A percentile compares a stretch with the other conserved stretches of the same genome.
Evolutionary conservation across 2,113 vertebrate genomes (phyloP).

Genomic region (Sterna hirundo): DNA sequence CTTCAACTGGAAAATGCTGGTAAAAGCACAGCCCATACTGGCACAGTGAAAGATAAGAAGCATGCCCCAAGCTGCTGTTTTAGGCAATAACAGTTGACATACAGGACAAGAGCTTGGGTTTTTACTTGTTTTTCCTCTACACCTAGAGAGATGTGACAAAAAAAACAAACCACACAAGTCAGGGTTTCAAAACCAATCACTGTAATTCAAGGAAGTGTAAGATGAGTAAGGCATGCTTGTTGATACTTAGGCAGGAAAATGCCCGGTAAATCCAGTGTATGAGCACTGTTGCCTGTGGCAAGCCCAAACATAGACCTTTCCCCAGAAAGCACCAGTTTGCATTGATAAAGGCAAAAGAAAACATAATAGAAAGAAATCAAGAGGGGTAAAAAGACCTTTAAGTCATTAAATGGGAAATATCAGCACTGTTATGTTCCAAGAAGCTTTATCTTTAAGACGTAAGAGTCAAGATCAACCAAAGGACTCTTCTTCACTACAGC

Average conservation of each 20-base stretch:
- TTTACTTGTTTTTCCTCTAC: not conserved
- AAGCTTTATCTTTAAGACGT: not conserved
- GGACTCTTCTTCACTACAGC: not conserved
- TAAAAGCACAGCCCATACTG: not conserved
- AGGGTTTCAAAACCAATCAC: not conserved
- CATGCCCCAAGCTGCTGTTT: not conserved
- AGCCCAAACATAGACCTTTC: not conserved
- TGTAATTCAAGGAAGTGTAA: not conserved
- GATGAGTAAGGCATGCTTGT: not conserved
- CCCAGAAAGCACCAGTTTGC: not conserved
- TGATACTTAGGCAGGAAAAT: not conserved
- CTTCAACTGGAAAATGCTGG: not conserved
- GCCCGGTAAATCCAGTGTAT: rapidly evolving
- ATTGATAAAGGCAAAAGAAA: not conserved
- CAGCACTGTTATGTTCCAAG: not conserved
- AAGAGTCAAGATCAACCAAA: not conserved
- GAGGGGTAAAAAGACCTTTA: not conserved
- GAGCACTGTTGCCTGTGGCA: not conserved
- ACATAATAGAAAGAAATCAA: not conserved
- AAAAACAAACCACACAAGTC: not conserved
- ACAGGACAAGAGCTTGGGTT: not conserved
- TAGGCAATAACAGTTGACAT: not conserved
- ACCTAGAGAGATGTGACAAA: not conserved
- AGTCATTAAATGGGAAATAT: not conserved
- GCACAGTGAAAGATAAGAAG: not conserved